phyloP scores from a whole-genome alignment of 2,888 invertebrate species.

The Crioceris asparagi region DNA sequence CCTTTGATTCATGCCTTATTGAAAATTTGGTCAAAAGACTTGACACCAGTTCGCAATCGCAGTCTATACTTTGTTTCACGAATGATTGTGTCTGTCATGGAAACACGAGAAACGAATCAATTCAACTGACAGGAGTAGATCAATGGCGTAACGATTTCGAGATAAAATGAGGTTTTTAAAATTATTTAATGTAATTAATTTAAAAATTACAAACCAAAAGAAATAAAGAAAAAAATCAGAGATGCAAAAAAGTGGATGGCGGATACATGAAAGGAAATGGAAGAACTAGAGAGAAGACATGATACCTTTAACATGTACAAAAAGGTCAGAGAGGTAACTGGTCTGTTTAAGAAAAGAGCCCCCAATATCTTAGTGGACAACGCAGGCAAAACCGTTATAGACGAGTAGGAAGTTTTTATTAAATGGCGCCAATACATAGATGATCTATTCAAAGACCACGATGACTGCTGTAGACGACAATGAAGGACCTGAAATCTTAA shows the following conservation, averaged over 20 bases:
- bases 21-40: no score
- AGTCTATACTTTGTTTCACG: no score
- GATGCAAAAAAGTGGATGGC: neutral
- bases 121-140: no score
- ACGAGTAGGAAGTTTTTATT: neutral
- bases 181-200: no score
- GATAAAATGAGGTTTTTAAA: no score
- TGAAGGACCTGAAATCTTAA: slow-evolving; percentile 2
- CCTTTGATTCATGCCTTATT: no score
- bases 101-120: no score
- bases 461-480: neutral
- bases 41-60: no score
- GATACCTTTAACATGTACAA: slow-evolving; percentile 2
- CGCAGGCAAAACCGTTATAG: slow-evolving; percentile 1
- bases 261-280: slow-evolving; percentile 1
- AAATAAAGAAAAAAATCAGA: neutral
- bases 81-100: no score
- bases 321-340: no score
- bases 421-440: neutral
- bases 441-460: neutral
- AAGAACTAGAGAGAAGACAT: neutral
- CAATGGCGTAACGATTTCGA: no score
- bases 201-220: neutral
- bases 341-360: no score
- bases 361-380: neutral